Evolutionary conservation across 2,888 invertebrate species (phyloP).

Genomic region (Amphipoea lucens): DNA sequence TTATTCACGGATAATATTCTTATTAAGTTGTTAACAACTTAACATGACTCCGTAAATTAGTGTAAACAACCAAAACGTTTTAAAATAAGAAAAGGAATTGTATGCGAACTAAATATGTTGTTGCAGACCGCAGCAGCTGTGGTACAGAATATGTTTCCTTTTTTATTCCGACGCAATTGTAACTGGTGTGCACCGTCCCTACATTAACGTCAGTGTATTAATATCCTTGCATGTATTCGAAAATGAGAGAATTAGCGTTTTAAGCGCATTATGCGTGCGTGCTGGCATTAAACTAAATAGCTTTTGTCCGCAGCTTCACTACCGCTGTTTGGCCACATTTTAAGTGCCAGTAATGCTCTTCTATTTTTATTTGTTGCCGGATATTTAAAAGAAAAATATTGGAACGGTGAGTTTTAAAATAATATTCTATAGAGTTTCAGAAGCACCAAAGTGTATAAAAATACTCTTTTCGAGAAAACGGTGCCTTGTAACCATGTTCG

Average conservation of each 20-base stretch:
- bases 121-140: constrained; percentile 53
- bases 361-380: constrained; percentile 19
- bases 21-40: constrained; percentile 52
- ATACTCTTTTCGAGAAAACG: constrained; percentile 23
- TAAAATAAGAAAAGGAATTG: constrained; percentile 60
- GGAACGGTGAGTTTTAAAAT: constrained; percentile 34
- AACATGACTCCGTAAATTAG: constrained; percentile 32
- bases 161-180: constrained; percentile 49
- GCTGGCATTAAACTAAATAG: constrained; percentile 58
- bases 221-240: constrained; percentile 58
- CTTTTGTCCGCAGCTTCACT: constrained; percentile 45
- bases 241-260: constrained; percentile 63
- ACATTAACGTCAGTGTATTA: constrained; percentile 56
- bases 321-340: constrained; percentile 37
- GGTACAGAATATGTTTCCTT: constrained; percentile 44
- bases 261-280: constrained; percentile 60
- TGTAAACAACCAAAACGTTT: constrained; percentile 39
- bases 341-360: constrained; percentile 12
- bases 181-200: constrained; percentile 41
- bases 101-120: constrained; percentile 55
- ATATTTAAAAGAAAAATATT: constrained; percentile 27
- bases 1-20: constrained; percentile 23
- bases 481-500: constrained; percentile 33
- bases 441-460: constrained; percentile 14
- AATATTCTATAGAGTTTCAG: constrained; percentile 33